Percentiles rank a stretch among this genome's conserved stretches.
Evolutionary conservation across 1,140 invertebrate genomes (phyloP).

Genomic region (Paracyclopina nana): DNA sequence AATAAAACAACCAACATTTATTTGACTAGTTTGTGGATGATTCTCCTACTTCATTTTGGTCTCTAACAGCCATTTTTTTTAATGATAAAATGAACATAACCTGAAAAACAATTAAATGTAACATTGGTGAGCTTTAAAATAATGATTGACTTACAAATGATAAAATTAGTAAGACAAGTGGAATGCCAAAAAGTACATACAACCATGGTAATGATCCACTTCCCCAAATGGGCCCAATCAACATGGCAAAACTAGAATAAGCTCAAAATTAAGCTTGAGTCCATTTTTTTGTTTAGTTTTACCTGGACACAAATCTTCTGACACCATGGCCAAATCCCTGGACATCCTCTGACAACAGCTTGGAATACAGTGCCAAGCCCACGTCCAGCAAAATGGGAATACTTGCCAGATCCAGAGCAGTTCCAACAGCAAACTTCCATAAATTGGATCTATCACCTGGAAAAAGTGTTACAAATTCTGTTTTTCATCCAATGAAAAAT

Average conservation of each 20-base stretch:
- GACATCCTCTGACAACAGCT: neutral
- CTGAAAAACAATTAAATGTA: no score
- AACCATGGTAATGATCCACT: neutral
- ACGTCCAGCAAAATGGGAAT: conserved; percentile 14
- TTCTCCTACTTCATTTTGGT: no score
- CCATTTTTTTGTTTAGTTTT: neutral
- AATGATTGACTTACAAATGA: no score
- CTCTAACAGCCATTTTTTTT: no score
- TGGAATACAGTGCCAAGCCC: neutral
- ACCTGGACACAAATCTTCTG: neutral
- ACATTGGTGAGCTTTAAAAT: no score
- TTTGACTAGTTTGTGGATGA: no score
- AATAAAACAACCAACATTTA: no score
- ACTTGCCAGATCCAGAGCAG: conserved; percentile 17
- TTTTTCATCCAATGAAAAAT: no score
- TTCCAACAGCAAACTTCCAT: conserved; percentile 15
- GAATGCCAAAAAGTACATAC: no score
- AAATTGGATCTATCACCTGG: conserved; percentile 16
- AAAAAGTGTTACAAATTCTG: no score
- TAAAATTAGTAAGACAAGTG: no score
- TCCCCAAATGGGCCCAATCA: neutral
- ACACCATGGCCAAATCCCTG: neutral
- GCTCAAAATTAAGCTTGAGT: neutral
- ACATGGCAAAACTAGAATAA: neutral
- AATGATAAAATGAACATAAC: no score